Evolutionary conservation across 1,140 invertebrate species (phyloP).

Genomic region (Drosophila melanica): DNA sequence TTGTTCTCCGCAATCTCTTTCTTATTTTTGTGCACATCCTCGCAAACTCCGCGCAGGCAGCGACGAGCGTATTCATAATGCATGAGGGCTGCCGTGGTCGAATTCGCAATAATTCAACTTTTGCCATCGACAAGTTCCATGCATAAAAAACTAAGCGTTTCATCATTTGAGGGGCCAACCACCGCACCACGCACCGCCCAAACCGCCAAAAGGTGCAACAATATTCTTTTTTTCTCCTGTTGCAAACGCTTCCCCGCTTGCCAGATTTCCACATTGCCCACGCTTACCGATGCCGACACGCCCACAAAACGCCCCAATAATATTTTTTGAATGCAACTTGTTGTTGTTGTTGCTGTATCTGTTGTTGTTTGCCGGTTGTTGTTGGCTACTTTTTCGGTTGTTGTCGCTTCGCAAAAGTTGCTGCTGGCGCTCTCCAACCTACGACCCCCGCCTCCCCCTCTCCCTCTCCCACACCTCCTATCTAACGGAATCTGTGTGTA

Average conservation of each 20-base stretch:
- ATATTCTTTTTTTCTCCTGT: neutral
- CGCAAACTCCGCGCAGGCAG: neutral
- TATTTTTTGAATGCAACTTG: constrained; percentile 49
- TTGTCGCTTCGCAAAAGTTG: constrained; percentile 42
- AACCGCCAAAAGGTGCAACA: constrained; percentile 39
- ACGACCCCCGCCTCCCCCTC: neutral
- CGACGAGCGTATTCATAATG: constrained; percentile 38
- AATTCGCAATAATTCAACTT: constrained; percentile 46
- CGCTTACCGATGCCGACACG: constrained; percentile 21
- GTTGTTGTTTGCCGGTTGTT: constrained; percentile 9
- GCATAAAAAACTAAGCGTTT: constrained; percentile 52
- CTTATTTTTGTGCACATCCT: neutral
- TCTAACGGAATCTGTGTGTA: constrained; percentile 55
- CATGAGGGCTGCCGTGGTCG: constrained; percentile 9
- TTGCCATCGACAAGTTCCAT: constrained; percentile 51
- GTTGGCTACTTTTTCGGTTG: constrained; percentile 23
- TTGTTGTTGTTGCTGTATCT: constrained; percentile 1
- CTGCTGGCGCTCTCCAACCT: constrained; percentile 33
- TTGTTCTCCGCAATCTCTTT: constrained; percentile 16
- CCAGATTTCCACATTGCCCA: constrained; percentile 26
- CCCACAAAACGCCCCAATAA: constrained; percentile 42
- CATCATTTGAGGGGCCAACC: constrained; percentile 37
- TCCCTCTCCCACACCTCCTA: neutral
- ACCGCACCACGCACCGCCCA: neutral
- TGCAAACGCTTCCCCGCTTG: constrained; percentile 24